A percentile compares a stretch with the other conserved stretches of the same genome.
phyloP scores from a whole-genome alignment of 2,113 vertebrate species.

The Setophaga petechia region DNA sequence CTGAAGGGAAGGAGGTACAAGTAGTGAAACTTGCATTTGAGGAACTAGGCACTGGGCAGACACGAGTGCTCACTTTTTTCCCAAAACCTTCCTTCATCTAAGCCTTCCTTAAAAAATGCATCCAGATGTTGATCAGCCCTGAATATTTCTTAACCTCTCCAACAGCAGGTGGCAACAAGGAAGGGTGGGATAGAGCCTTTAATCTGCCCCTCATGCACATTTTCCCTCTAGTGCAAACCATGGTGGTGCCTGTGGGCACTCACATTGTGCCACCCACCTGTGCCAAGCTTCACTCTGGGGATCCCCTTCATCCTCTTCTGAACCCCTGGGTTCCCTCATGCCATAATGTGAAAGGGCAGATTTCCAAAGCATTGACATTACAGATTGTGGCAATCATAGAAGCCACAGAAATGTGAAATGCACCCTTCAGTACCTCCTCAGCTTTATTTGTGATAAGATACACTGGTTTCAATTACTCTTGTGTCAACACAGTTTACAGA shows the following conservation, averaged over 20 bases:
- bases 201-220: not conserved
- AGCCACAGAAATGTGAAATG: not conserved
- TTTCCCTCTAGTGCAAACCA: not conserved
- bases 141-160: not conserved
- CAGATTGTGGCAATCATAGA: not conserved
- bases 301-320: not conserved
- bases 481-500: not conserved
- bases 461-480: not conserved
- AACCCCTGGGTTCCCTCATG: not conserved
- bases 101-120: not conserved
- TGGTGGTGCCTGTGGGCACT: not conserved
- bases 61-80: not conserved
- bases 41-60: not conserved
- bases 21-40: not conserved
- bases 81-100: not conserved
- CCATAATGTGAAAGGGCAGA: not conserved
- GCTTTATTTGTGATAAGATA: not conserved
- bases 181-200: not conserved
- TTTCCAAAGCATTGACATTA: not conserved
- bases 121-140: not conserved
- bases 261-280: fast-evolving
- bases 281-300: not conserved
- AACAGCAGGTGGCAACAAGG: not conserved
- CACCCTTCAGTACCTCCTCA: not conserved
- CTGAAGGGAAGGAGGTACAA: not conserved